Percentiles rank a stretch among this genome's conserved stretches.
phyloP scores from a whole-genome alignment of 2,113 vertebrate genomes.

The Thunnus maccoyii region DNA sequence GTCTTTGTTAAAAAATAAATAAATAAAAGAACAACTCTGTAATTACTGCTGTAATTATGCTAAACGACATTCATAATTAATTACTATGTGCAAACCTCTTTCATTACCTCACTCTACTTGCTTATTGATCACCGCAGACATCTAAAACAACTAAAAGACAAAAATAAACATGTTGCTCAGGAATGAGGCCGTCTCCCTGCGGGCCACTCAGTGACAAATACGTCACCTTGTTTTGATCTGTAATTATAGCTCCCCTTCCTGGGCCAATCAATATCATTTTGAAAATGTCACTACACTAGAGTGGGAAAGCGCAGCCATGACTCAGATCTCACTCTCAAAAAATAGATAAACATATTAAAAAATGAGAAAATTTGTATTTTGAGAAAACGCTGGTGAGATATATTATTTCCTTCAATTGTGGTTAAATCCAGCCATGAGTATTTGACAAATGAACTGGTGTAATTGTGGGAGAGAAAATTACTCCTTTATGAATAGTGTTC shows the following conservation, averaged over 20 bases:
- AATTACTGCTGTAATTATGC: constrained; percentile 48
- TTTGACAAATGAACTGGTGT: constrained; percentile 20
- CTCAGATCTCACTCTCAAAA: background rate
- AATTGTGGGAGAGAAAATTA: constrained; percentile 24
- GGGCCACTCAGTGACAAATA: constrained; percentile 42
- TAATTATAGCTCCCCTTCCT: constrained; percentile 49
- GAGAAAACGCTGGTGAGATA: background rate
- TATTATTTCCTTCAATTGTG: background rate
- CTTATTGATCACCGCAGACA: constrained; percentile 43
- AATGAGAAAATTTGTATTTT: background rate
- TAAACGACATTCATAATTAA: constrained; percentile 66
- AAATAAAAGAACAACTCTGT: constrained; percentile 4
- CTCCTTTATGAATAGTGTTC: constrained; percentile 31
- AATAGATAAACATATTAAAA: constrained; percentile 17
- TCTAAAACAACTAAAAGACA: constrained; percentile 41
- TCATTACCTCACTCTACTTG: constrained; percentile 41
- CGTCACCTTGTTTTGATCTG: constrained; percentile 53
- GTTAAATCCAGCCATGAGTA: background rate
- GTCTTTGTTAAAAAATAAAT: background rate
- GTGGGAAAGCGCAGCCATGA: background rate
- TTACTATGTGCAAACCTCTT: constrained; percentile 32
- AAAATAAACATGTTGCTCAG: constrained; percentile 54
- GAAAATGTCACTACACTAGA: constrained; percentile 18
- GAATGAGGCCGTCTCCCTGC: constrained; percentile 29
- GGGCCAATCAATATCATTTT: constrained; percentile 49